Percentiles rank a stretch among this genome's conserved stretches.
phyloP scores from a whole-genome alignment of 1,140 invertebrate species.

The Heliconius hermathena region DNA sequence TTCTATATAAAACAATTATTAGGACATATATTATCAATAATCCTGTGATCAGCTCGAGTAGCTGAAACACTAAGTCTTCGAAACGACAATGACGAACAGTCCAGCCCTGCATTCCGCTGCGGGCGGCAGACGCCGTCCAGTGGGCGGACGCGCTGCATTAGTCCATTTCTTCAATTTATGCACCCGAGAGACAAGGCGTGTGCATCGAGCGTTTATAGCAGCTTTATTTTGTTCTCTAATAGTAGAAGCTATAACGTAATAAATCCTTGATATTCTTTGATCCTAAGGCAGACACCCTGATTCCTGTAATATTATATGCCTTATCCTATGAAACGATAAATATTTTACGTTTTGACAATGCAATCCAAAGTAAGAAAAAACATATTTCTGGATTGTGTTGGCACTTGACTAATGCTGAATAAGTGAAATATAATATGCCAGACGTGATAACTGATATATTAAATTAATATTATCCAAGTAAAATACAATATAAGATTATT shows the following conservation, averaged over 20 bases:
- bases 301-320: neutral
- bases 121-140: conserved; percentile 51
- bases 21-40: neutral
- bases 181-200: conserved; percentile 41
- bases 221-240: neutral
- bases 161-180: conserved; percentile 65
- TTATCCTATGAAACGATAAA: neutral
- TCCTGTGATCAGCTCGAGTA: neutral
- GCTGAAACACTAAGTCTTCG: neutral
- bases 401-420: neutral
- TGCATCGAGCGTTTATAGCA: neutral
- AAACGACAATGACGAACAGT: conserved; percentile 7
- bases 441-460: too few relatives aligned
- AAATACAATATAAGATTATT: too few relatives aligned
- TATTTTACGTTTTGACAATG: neutral
- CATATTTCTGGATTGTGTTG: neutral
- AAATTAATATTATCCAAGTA: too few relatives aligned
- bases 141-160: conserved; percentile 66
- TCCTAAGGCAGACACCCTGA: neutral
- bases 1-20: neutral
- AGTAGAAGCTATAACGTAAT: neutral
- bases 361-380: neutral
- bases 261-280: neutral
- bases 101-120: conserved; percentile 42
- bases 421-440: too few relatives aligned